Base-by-base conservation (phyloP, 2,113 vertebrate genomes). In the Merops nubicus region DNA sequence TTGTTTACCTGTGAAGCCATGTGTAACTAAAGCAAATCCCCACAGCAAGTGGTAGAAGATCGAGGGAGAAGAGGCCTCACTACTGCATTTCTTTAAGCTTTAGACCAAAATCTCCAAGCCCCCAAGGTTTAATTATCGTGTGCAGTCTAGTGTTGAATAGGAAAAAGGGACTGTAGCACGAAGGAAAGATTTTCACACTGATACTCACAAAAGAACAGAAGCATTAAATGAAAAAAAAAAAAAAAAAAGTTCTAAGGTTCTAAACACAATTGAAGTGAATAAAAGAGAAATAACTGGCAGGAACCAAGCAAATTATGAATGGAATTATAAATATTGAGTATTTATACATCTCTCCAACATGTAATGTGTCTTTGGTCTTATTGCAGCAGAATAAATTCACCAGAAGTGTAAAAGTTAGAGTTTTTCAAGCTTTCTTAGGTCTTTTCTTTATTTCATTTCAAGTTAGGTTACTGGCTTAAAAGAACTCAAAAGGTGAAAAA, bases 1-100 rank as follows among this genome's bases (percentile, higher is more conserved):
- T 98, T 99, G 99, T 99, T 99, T 99, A 99, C 99, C 98, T 99
- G 98, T 97, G 98, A 99, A 99, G 97, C 98, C 98, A 96, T 98
- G 98, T 99, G 99, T 99, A 98, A 99, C 98, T 98, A 98, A 99
- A 99, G 98, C 98, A 99, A 98, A 98, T 98, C 98, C 98, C 98
- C 98, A 98, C 97, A 98, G 98, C 98, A 98, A 98, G 98, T 96
- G 96, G 98, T 97, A 95, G 98, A 98, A 98, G 98, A 97, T 88
- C 26, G 91, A 96, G 94, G 77, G 73, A 88, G 83, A 95, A 89
- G 96, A 95, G 92, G 87, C 97, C 91, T 96, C 92, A 80, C 96
- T 38, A 78, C 88, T 82, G 95, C 97, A 97, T 99, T 98, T 98
- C 98, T 98, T 98, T 98, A 98, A 98, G 97, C 98, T 98, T 96